Conservation (phyloP, 2,888 invertebrate species). For the Pecten maximus region DNA sequence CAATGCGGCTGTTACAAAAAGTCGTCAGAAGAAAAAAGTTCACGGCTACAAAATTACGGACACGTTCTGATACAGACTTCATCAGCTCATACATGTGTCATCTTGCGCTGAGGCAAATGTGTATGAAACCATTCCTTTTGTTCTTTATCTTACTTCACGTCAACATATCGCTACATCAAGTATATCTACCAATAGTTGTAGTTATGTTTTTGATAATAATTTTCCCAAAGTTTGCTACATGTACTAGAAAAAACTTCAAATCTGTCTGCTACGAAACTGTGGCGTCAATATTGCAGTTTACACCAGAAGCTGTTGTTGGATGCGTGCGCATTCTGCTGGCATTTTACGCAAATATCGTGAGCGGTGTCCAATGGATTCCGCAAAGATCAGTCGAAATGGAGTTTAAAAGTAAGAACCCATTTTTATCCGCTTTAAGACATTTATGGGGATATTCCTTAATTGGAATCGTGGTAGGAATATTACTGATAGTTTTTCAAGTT, state of each 20-base stretch:
- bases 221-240: constrained; percentile 60
- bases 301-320: constrained; percentile 63
- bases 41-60: constrained; percentile 53
- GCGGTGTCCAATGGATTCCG: constrained; percentile 43
- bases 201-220: constrained; percentile 58
- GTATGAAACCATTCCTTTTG: constrained; percentile 62
- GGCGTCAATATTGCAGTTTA: constrained; percentile 64
- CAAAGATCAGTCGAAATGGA: constrained; percentile 48
- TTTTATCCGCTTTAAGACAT: constrained; percentile 46
- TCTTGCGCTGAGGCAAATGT: constrained; percentile 62
- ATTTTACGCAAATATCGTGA: constrained; percentile 53
- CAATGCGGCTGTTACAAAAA: constrained; percentile 52
- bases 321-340: constrained; percentile 57
- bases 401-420: constrained; percentile 45
- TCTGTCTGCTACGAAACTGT: constrained; percentile 57
- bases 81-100: constrained; percentile 57
- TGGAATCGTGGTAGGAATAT: constrained; percentile 36
- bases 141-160: constrained; percentile 55
- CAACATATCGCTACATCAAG: constrained; percentile 46
- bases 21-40: constrained; percentile 49
- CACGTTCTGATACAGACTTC: constrained; percentile 57
- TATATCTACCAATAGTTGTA: constrained; percentile 52
- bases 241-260: constrained; percentile 49
- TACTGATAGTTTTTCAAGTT: constrained; percentile 20
- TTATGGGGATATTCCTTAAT: constrained; percentile 47